Evolutionary conservation across 1,140 invertebrate genomes (phyloP), one percentile per base, ranked within the genome.

Genomic region (Scaptomyza hsui): DNA sequence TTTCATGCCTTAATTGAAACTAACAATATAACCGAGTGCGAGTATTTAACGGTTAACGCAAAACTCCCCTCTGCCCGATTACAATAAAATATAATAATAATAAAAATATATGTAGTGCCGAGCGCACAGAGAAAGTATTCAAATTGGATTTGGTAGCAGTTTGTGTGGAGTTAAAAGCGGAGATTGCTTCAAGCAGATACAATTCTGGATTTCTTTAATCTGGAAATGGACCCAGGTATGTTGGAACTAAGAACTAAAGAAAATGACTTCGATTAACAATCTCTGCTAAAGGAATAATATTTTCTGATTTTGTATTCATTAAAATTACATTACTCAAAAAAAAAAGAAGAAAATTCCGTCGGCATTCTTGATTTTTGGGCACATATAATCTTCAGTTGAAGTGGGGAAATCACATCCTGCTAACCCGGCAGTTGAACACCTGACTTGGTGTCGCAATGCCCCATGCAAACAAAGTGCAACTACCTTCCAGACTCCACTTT

Each of bases 1-100:
- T 85, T 85, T 81, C 77, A 85, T 86, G 82, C 81, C 82, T 81
- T 85, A 88, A 85, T 85, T 85, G 82, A 86, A 85, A 88, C 77
- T 74, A 79, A 88, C 77, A 85, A 88, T 88, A 85, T 62, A 71
- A 69, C 70, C 82, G 78, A 85, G 81, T 86, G 81, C 62, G 82
- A 86, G 70, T 81, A 85, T 61, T 86, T 86, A 85, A 80, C 80
- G 80, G 78, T 59, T 76, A 63, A 52, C 15, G 45, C 13, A 57
- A 59, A 60, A 52, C 26, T 19, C 26, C 45, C 26, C 2, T 5
- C 18, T 4, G 26, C 4, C 24, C 52, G 52, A 65, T 44, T 39
- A 47, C 51, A 63, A 63, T 70, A 55, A 70, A 71, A 57, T 24
- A 55, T 15, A 55, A 26, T 16, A 55, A 19, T 19, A 13, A 53